A percentile compares a stretch with the other conserved stretches of the same genome.
These are phyloP conservation scores for Drosophila anomalata DNA, from an alignment of 2,888 invertebrate species.

Conservation along the genomic window DNA sequence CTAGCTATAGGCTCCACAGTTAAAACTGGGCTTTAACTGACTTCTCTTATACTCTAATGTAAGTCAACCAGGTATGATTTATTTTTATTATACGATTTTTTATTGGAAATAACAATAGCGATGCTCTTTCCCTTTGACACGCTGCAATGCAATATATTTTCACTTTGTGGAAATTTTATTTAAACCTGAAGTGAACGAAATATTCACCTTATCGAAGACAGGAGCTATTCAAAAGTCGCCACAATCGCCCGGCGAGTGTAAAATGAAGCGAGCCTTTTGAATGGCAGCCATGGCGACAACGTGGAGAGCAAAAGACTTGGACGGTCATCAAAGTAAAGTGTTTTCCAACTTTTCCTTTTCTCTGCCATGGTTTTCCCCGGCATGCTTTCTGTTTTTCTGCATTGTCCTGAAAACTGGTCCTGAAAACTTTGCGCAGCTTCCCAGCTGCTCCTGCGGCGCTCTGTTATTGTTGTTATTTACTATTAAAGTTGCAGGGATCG, in stretches of 20 bases:
- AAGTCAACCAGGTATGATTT: neutral
- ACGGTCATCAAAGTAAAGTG: conserved; percentile 70
- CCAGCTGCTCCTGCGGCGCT: conserved; percentile 56
- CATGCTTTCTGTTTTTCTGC: conserved; percentile 3
- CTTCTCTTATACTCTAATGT: conserved; percentile 2
- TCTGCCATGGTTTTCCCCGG: conserved; percentile 12
- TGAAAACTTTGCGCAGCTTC: conserved; percentile 27
- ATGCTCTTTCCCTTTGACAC: neutral
- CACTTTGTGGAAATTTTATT: neutral
- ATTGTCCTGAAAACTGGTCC: conserved; percentile 17
- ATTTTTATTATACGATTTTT: neutral
- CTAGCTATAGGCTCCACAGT: conserved; percentile 34
- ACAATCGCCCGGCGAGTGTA: conserved; percentile 40
- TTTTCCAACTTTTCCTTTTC: conserved; percentile 62
- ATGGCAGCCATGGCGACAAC: conserved; percentile 51
- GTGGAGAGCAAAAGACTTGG: conserved; percentile 49
- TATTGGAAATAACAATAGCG: neutral
- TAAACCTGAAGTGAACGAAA: conserved; percentile 24
- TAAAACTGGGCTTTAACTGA: neutral
- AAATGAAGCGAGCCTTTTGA: conserved; percentile 43
- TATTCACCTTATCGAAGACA: conserved; percentile 22
- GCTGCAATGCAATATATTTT: conserved; percentile 2
- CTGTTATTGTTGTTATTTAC: conserved; percentile 74
- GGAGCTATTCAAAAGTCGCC: conserved; percentile 42
- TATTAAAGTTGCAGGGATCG: conserved; percentile 68